Evolutionary conservation across 2,888 invertebrate genomes (phyloP).

Genomic region (Dicycla oo): DNA sequence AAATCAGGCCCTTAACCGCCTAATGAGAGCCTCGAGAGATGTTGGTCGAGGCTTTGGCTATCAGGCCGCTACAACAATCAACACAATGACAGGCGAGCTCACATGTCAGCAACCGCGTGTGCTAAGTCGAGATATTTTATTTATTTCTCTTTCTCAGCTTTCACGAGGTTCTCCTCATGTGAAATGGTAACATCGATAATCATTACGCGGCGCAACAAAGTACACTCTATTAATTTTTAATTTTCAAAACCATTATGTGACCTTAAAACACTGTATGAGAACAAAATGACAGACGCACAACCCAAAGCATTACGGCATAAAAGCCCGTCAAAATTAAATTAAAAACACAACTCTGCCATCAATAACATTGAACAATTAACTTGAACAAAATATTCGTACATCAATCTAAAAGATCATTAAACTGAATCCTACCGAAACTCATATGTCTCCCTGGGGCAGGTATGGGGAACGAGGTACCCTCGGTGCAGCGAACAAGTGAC

Average conservation of each 20-base stretch:
- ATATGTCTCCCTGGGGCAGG: conserved; percentile 76
- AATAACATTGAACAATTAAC: conserved; percentile 67
- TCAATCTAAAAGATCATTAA: conserved; percentile 82
- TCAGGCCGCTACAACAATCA: too few relatives aligned
- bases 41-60: too few relatives aligned
- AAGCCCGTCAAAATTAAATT: conserved; percentile 58
- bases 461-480: conserved; percentile 78
- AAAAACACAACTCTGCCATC: conserved; percentile 55
- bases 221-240: not conserved
- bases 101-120: too few relatives aligned
- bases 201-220: too few relatives aligned
- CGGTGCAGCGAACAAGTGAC: conserved; percentile 83
- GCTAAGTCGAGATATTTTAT: too few relatives aligned
- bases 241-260: not conserved
- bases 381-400: conserved; percentile 65
- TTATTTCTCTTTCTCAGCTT: too few relatives aligned
- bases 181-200: too few relatives aligned
- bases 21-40: too few relatives aligned
- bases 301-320: conserved; percentile 41
- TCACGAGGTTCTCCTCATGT: too few relatives aligned
- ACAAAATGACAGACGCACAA: conserved; percentile 31
- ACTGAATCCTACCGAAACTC: conserved; percentile 77
- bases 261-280: conserved; percentile 3
- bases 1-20: too few relatives aligned
- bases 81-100: too few relatives aligned